These are phyloP conservation scores for Polyergus mexicanus DNA, from an alignment of 1,140 invertebrate genomes.

Conservation along the genomic window DNA sequence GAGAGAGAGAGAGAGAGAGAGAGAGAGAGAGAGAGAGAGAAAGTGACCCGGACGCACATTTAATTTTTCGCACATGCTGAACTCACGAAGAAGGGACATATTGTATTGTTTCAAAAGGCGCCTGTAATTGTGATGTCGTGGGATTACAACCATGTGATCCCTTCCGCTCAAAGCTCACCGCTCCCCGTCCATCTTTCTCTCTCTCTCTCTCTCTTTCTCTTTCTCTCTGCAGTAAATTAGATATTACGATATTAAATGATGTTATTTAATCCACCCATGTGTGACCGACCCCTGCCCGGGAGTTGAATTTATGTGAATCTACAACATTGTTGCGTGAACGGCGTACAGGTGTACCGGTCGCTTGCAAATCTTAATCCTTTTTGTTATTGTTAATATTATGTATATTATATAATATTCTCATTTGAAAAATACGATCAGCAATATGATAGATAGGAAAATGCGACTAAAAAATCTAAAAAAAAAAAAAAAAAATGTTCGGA, in stretches of 20 bases:
- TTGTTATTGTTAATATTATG: background rate
- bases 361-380: background rate
- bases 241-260: conserved; percentile 76
- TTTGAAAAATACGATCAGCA: background rate
- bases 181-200: background rate
- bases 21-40: background rate
- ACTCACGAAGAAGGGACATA: conserved; percentile 46
- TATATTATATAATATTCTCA: too few species aligned
- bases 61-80: conserved; percentile 37
- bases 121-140: conserved; percentile 71
- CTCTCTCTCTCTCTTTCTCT: conserved; percentile 31
- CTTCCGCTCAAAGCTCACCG: background rate
- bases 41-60: background rate
- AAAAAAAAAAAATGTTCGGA: background rate
- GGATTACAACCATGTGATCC: conserved; percentile 74
- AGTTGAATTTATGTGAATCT: conserved; percentile 63
- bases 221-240: conserved; percentile 70
- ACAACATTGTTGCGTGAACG: conserved; percentile 1
- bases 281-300: conserved; percentile 4
- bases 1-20: background rate
- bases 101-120: conserved; percentile 66
- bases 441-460: background rate
- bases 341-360: conserved; percentile 2
- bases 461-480: background rate
- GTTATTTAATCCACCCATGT: conserved; percentile 72